Conservation (phyloP, 1,140 invertebrate genomes). For the Apocrypta bakeri region DNA sequence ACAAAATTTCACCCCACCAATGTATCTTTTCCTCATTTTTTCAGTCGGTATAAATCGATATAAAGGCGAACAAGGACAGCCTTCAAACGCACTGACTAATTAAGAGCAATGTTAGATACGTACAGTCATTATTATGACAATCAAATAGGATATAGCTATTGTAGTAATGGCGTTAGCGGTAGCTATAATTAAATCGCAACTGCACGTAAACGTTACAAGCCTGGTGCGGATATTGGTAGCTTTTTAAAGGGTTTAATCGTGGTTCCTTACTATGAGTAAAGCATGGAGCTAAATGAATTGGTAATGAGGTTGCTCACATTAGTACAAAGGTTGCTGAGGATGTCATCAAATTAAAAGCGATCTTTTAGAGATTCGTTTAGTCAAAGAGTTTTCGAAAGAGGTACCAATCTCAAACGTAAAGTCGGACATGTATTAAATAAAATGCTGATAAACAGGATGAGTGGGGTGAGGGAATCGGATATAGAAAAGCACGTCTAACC, state of each 20-base stretch:
- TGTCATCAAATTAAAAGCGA: background rate
- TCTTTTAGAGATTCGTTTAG: background rate
- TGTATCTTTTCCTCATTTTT: background rate
- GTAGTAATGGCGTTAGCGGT: no score
- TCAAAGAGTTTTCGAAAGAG: no score
- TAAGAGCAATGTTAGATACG: background rate
- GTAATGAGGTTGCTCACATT: background rate
- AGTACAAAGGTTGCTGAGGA: background rate
- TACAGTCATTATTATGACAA: background rate
- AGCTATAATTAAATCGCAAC: background rate
- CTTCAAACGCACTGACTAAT: background rate
- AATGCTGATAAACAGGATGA: no score
- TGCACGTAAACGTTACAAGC: background rate
- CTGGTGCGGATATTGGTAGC: background rate
- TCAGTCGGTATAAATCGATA: background rate
- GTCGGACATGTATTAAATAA: no score
- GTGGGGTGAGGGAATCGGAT: no score
- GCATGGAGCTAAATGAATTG: background rate
- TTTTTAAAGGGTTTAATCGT: background rate
- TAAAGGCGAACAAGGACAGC: background rate
- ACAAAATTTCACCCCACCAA: background rate
- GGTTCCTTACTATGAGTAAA: background rate
- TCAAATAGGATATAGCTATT: background rate
- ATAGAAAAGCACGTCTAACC: no score
- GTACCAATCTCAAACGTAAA: no score